Evolutionary conservation across 2,113 vertebrate species (phyloP), one percentile per base, ranked within the genome.

Genomic region (Lampris megalopsis): DNA sequence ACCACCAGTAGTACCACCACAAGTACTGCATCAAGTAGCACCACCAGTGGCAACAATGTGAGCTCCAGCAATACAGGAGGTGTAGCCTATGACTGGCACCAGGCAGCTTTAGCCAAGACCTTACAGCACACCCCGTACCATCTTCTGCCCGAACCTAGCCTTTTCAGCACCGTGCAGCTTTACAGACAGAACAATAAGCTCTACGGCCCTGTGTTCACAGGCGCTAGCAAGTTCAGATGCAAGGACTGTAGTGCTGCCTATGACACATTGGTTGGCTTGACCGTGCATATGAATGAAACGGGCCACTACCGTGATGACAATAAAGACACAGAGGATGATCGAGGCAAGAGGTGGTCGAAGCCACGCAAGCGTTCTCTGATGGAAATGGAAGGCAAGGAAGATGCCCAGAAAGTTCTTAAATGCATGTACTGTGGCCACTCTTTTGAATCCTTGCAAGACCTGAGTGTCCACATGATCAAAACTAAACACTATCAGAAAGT

Each of bases 401-500:
- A 99, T 56, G 98, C 98, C 38, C 98, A 99, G 84, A 99, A 99
- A 91, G 98, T 99, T 80, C 93, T 99, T 6, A 99, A 99, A 90
- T 99, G 98, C 89, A 99, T 99, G 98, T 99, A 99, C 90, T 99
- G 98, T 38, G 98, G 98, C 41, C 98, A 99, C 92, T 99, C 98
- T 0, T 99, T 99, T 45, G 98, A 99, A 90, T 99, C 98, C 64
- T 83, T 99, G 91, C 98, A 99, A 90, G 98, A 99, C 90, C 96
- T 99, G 49, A 99, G 98, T 0, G 98, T 99, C 79, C 98, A 99
- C 91, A 99, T 99, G 98, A 99, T 99, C 89, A 99, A 99, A 97
- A 99, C 98, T 71, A 99, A 99, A 95, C 98, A 99, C 95, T 99
- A 99, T 97, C 98, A 99, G 96, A 99, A 99, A 97, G 98, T 99